Evolutionary conservation across 64 coral and sea anemone genomes (phyloP).

Genomic region (Actinia equina): DNA sequence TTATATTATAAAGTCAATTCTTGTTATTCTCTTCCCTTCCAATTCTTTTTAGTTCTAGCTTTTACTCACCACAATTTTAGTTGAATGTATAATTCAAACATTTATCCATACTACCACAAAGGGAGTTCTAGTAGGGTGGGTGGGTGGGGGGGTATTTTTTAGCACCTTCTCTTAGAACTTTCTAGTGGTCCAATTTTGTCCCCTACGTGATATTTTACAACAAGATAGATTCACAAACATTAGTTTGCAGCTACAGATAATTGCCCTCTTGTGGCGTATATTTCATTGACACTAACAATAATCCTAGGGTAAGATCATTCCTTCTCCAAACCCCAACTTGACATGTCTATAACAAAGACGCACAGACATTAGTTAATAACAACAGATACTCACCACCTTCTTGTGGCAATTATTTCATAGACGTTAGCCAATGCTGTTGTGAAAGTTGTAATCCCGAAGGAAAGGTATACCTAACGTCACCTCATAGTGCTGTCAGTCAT

Average conservation of each 20-base stretch:
- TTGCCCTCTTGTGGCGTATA: no score
- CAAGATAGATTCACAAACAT: no score
- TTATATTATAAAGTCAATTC: neutral
- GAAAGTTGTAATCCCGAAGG: constrained; percentile 99
- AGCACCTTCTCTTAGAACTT: neutral
- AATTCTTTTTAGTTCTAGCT: neutral
- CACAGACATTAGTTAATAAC: neutral
- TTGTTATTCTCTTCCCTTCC: neutral
- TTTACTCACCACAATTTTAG: neutral
- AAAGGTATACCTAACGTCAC: constrained; percentile 68
- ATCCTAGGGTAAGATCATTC: neutral
- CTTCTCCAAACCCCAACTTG: neutral
- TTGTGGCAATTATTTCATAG: constrained; percentile 99
- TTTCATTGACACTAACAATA: no score
- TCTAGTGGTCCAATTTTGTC: no score
- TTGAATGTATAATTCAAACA: neutral
- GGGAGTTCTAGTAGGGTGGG: neutral
- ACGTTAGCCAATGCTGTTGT: constrained; percentile 99
- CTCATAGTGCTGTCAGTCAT: neutral
- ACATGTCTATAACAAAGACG: neutral
- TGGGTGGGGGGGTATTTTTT: neutral
- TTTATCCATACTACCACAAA: neutral
- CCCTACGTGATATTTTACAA: no score
- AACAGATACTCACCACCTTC: constrained; percentile 89
- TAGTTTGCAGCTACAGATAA: no score